Evolutionary conservation across 2,113 vertebrate genomes (phyloP).

Genomic region (Cichladusa arquata): DNA sequence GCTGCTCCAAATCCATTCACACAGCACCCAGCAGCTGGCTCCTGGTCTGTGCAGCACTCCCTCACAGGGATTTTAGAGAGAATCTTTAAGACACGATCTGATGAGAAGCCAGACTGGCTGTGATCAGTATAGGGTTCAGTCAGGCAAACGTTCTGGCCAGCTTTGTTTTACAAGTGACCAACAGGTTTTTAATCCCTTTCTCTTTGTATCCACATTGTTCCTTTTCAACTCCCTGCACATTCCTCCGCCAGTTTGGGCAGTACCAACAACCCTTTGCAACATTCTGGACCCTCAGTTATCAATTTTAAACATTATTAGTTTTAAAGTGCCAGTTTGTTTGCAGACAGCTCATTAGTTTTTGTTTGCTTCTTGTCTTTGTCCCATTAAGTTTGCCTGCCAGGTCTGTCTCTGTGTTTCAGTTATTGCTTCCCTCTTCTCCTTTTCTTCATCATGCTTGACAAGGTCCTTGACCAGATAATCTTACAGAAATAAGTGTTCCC

Average conservation of each 20-base stretch:
- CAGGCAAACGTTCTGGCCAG: not conserved
- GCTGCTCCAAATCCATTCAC: not conserved
- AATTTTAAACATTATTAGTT: not conserved
- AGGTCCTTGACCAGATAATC: not conserved
- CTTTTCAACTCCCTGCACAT: not conserved
- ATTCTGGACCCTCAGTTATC: not conserved
- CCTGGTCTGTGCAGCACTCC: not conserved
- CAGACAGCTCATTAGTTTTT: not conserved
- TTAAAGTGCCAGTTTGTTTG: not conserved
- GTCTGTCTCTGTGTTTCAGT: not conserved
- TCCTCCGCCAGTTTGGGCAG: not conserved
- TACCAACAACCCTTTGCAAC: accelerated
- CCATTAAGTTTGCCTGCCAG: not conserved
- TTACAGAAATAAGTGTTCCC: not conserved
- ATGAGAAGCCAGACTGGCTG: too few relatives aligned
- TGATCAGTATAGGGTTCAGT: not conserved
- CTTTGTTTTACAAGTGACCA: not conserved
- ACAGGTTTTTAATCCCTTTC: not conserved
- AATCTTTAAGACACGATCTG: not conserved
- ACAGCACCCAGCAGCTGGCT: not conserved
- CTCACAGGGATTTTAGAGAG: too few relatives aligned
- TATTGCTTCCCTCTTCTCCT: not conserved
- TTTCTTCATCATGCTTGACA: not conserved
- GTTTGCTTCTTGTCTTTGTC: not conserved
- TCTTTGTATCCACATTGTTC: not conserved